Evolutionary conservation across 1,140 invertebrate genomes (phyloP).

Genomic region (Trichogramma pretiosum): DNA sequence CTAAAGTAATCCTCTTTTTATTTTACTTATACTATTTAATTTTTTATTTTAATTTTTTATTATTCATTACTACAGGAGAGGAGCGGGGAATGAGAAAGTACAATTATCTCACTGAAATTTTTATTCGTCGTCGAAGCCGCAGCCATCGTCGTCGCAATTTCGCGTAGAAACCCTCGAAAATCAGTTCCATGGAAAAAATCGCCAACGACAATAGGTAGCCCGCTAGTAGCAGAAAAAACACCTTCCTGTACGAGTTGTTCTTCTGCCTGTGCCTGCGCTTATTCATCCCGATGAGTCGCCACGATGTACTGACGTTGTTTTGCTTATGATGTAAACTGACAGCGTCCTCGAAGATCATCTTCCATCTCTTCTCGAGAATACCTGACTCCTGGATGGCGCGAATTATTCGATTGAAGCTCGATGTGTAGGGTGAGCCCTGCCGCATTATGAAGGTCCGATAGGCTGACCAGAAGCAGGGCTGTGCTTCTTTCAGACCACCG

Average conservation of each 20-base stretch:
- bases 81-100: no score
- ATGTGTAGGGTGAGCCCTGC: constrained; percentile 4
- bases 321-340: not conserved
- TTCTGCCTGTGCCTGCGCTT: not conserved
- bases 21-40: no score
- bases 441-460: not conserved
- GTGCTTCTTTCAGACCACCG: not conserved
- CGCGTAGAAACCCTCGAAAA: no score
- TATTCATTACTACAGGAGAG: no score
- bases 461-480: not conserved
- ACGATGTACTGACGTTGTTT: no score
- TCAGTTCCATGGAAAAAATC: no score
- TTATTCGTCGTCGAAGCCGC: no score
- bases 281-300: no score
- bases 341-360: not conserved
- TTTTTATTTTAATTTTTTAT: no score
- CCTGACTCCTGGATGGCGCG: not conserved
- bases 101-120: no score
- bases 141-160: no score
- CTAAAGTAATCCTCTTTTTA: no score
- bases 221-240: not conserved
- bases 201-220: not conserved
- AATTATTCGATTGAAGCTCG: not conserved
- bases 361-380: not conserved
- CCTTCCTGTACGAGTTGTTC: not conserved